Evolutionary conservation across 2,888 invertebrate species (phyloP).

Genomic region (Cremastinae sp.): DNA sequence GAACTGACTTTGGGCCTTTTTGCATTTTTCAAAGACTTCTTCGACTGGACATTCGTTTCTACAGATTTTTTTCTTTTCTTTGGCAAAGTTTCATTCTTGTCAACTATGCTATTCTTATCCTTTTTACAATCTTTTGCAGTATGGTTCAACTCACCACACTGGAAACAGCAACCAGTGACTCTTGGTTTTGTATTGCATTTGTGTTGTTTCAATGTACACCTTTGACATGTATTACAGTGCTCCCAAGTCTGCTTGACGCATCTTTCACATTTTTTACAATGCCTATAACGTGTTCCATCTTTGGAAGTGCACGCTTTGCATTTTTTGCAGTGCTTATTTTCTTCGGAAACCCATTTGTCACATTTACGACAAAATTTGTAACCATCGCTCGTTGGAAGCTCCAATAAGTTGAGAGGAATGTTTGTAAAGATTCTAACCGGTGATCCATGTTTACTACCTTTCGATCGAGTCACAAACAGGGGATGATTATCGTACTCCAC

Average conservation of each 20-base stretch:
- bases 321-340: constrained; percentile 88
- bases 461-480: constrained; percentile 84
- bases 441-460: constrained; percentile 87
- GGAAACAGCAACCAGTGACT: constrained; percentile 72
- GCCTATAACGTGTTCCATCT: constrained; percentile 87
- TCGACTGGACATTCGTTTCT: too few species aligned
- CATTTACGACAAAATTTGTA: constrained; percentile 89
- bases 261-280: constrained; percentile 85
- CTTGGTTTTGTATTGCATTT: constrained; percentile 80
- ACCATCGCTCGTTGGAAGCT: constrained; percentile 84
- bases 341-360: constrained; percentile 85
- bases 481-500: constrained; percentile 91
- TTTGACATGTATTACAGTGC: constrained; percentile 88
- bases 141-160: constrained; percentile 71
- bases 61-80: too few species aligned
- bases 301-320: constrained; percentile 89
- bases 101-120: constrained; percentile 48
- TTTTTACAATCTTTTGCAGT: constrained; percentile 68
- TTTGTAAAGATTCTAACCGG: constrained; percentile 95
- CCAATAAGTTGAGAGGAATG: constrained; percentile 82
- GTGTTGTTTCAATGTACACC: constrained; percentile 84
- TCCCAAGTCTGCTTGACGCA: constrained; percentile 93
- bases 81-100: too few species aligned
- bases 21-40: too few species aligned
- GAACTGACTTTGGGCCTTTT: too few species aligned